These are phyloP conservation scores for Panagrolaimus sp. DNA, from an alignment of 1,140 invertebrate genomes.

Conservation along the genomic window DNA sequence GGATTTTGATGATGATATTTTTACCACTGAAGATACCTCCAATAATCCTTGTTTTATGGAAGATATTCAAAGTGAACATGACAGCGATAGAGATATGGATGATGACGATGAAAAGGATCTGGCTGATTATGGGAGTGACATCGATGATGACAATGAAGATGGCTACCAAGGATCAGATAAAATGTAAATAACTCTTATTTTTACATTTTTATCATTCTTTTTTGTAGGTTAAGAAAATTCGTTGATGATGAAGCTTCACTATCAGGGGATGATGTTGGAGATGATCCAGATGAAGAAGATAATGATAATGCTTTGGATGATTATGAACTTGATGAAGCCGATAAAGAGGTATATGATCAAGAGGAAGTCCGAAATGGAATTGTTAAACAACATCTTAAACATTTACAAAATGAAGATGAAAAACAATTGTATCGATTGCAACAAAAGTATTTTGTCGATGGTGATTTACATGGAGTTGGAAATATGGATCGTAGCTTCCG, in stretches of 20 bases:
- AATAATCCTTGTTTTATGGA: background rate
- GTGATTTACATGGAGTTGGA: background rate
- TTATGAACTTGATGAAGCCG: background rate
- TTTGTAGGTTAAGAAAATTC: background rate
- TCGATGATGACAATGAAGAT: background rate
- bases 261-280: background rate
- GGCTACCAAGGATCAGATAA: background rate
- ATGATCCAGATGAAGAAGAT: background rate
- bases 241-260: slow-evolving; percentile 8
- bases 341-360: background rate
- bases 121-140: background rate
- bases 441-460: background rate
- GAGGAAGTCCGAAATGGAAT: background rate
- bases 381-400: background rate
- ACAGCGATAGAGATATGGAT: background rate
- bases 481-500: slow-evolving; percentile 10
- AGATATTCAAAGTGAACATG: background rate
- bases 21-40: background rate
- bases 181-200: background rate
- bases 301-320: background rate
- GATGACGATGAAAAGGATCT: background rate
- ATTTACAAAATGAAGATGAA: background rate
- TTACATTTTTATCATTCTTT: background rate
- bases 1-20: slow-evolving; percentile 1
- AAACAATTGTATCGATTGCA: background rate